Percentiles rank a stretch among this genome's conserved stretches.
phyloP scores from a whole-genome alignment of 2,888 invertebrate species.

The Bimastos eiseni region DNA sequence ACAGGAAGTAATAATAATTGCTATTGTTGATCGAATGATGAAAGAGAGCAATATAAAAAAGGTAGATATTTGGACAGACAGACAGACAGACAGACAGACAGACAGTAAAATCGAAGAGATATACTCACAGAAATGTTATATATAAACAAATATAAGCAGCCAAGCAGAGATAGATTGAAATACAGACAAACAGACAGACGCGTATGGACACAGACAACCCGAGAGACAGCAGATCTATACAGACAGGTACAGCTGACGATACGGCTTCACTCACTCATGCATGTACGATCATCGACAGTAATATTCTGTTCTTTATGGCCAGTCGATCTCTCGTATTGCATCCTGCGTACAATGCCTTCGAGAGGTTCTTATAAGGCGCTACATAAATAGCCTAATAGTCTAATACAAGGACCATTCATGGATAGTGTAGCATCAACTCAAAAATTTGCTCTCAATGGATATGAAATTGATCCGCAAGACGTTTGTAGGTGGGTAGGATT shows the following conservation, averaged over 20 bases:
- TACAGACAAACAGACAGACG: too few relatives aligned
- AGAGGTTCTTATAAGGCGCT: too few relatives aligned
- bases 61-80: background rate
- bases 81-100: slow-evolving; percentile 19
- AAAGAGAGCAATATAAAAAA: background rate
- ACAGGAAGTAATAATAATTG: background rate
- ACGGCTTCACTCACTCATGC: background rate
- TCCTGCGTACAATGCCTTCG: too few relatives aligned
- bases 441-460: too few relatives aligned
- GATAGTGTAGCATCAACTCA: too few relatives aligned
- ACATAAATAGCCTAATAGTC: too few relatives aligned
- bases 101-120: background rate
- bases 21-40: background rate
- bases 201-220: background rate
- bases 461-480: too few relatives aligned
- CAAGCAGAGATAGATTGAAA: background rate
- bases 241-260: background rate
- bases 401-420: too few relatives aligned
- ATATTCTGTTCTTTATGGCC: background rate
- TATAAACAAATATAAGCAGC: too few relatives aligned
- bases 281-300: too few relatives aligned
- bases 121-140: background rate
- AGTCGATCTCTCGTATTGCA: too few relatives aligned
- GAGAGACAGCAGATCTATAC: background rate
- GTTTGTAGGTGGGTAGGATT: background rate